These are phyloP conservation scores for Euglossa dilemma DNA, from an alignment of 1,140 invertebrate genomes.

Conservation along the genomic window DNA sequence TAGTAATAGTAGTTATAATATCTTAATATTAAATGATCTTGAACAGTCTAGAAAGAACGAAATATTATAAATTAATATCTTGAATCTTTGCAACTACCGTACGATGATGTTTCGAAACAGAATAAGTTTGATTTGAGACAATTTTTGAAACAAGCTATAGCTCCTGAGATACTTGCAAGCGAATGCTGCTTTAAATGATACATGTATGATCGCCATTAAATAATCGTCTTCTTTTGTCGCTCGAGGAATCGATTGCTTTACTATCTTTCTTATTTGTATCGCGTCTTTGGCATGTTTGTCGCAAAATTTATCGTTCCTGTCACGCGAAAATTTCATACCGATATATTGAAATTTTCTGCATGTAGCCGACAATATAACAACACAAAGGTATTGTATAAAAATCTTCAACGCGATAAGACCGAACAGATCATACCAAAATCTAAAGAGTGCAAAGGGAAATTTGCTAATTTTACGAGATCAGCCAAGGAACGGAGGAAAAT, in stretches of 20 bases:
- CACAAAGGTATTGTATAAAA: not conserved
- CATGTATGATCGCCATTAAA: not conserved
- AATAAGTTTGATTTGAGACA: too few species aligned
- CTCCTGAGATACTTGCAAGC: too few species aligned
- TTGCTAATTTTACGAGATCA: conserved; percentile 46
- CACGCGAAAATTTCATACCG: conserved; percentile 10
- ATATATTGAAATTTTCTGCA: conserved; percentile 1
- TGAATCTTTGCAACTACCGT: too few species aligned
- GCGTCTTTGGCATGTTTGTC: conserved; percentile 56
- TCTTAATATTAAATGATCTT: too few species aligned
- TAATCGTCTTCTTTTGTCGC: not conserved
- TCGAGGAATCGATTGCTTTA: not conserved
- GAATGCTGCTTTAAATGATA: too few species aligned
- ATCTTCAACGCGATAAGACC: too few species aligned
- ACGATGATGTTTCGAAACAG: too few species aligned
- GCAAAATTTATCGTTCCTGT: conserved; percentile 56
- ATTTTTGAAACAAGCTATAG: too few species aligned
- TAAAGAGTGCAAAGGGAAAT: conserved; percentile 5
- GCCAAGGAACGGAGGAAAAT: not conserved
- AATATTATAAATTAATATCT: too few species aligned
- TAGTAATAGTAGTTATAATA: too few species aligned
- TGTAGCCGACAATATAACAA: not conserved
- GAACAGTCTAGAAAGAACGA: too few species aligned
- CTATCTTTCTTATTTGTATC: not conserved
- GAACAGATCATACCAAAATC: not conserved